A percentile compares a stretch with the other conserved stretches of the same genome.
phyloP scores from a whole-genome alignment of 2,797 vertebrate species.

The Phyllotis vaccarum region DNA sequence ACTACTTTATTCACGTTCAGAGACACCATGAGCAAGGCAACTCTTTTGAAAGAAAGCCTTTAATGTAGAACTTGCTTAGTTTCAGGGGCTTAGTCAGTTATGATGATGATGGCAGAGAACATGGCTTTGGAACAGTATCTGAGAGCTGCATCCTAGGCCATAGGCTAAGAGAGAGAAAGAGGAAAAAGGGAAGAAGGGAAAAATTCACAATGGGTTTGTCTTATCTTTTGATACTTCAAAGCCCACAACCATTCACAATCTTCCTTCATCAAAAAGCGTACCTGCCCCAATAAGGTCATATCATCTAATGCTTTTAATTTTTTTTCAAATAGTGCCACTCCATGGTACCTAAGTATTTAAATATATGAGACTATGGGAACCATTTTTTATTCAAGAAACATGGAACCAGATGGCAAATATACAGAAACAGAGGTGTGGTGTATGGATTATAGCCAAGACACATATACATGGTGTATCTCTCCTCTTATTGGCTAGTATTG shows the following conservation, averaged over 20 bases:
- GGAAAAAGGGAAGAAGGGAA: no score
- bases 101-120: not conserved
- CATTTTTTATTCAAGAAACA: not conserved
- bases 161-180: not conserved
- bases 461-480: not conserved
- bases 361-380: not conserved
- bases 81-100: not conserved
- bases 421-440: no score
- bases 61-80: not conserved
- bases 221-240: not conserved
- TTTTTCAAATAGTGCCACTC: not conserved
- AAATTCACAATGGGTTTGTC: not conserved
- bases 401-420: not conserved
- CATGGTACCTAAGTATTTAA: not conserved
- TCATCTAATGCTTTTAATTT: not conserved
- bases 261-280: not conserved
- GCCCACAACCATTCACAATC: not conserved
- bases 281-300: not conserved
- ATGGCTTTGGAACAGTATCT: not conserved
- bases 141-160: not conserved
- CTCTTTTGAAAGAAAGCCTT: not conserved
- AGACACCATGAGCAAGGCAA: not conserved
- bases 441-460: not conserved
- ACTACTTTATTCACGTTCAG: not conserved
- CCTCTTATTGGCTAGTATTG: not conserved